Base-by-base conservation (phyloP, 2,888 invertebrate species). In the Agriopis aurantiaria region DNA sequence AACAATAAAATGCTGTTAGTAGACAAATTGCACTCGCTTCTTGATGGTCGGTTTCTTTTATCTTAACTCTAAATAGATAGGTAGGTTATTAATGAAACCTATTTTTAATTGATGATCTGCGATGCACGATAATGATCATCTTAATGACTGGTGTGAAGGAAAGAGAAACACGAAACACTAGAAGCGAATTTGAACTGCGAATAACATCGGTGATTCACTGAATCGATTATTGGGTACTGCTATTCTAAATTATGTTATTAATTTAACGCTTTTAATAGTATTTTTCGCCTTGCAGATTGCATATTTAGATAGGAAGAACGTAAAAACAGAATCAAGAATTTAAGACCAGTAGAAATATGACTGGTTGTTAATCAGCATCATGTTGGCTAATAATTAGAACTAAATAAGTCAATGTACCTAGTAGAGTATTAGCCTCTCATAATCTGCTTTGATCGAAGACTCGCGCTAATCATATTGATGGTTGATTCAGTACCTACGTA, bases 21-120 rank as follows among this genome's bases (percentile, higher is more conserved):
- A 55, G 71, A 68, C 62, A 72, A 72, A 72, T 68, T 72, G 53
- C 57, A 65, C 45, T 58, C 57, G n/a, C 55, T 17, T 71, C 51
- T 67, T 46, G 23, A n/a, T n/a, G 14, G 61, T 57, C 66, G 69
- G 72, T 52, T 41, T 63, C 68, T 66, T 69, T 69, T 45, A 65
- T 53, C 57, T 23, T 41, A 40, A 56, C 58, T 41, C 43, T 52
- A 53, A 23, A 23, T 23, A 43, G 33, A 33, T 33, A 11, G 46
- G 41, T 57, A 48, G 14, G 52, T 64, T 51, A 61, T 68, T 65
- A 71, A 65, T 68, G 52, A 65, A 55, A 40, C 23, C 43, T 52
- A 68, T 12, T 60, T 63, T 65, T 60, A 69, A 71, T 71, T 68
- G 51, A 71, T 68, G 68, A 68, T 46, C 33, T 62, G 41, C 63